A percentile compares a stretch with the other conserved stretches of the same genome.
Evolutionary conservation across 2,888 invertebrate species (phyloP).

Genomic region (Apeira syringaria): DNA sequence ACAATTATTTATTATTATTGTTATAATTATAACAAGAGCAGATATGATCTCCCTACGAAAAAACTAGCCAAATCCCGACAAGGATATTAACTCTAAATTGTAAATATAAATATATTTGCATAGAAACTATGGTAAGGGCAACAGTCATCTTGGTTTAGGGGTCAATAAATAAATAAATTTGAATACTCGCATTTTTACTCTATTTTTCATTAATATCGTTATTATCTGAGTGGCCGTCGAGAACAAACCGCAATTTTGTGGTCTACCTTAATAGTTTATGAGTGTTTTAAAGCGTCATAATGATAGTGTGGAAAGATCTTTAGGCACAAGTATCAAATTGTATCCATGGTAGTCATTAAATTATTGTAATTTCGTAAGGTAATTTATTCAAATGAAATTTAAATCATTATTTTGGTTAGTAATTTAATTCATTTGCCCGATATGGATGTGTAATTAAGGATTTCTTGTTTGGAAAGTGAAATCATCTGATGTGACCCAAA

Average conservation of each 20-base stretch:
- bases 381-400: slow-evolving; percentile 28
- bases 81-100: no score
- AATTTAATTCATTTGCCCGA: slow-evolving; percentile 4
- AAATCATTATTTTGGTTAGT: slow-evolving; percentile 16
- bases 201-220: slow-evolving; percentile 70
- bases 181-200: slow-evolving; percentile 63
- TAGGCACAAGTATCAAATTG: slow-evolving; percentile 35
- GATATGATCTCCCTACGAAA: no score
- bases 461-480: slow-evolving; percentile 14
- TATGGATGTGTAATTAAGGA: slow-evolving; percentile 16
- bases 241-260: slow-evolving; percentile 75
- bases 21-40: no score
- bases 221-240: slow-evolving; percentile 75
- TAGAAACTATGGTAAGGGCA: slow-evolving; percentile 43
- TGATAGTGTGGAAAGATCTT: slow-evolving; percentile 54
- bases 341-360: slow-evolving; percentile 43
- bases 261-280: slow-evolving; percentile 69
- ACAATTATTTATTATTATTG: no score
- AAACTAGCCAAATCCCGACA: no score
- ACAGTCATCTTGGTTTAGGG: slow-evolving; percentile 40
- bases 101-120: no score
- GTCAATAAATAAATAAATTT: slow-evolving; percentile 80
- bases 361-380: slow-evolving; percentile 33
- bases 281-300: slow-evolving; percentile 78
- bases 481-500: slow-evolving; percentile 7